Evolutionary conservation across 2,888 invertebrate species (phyloP), one percentile per base, ranked within the genome.

Genomic region (Limulus polyphemus): DNA sequence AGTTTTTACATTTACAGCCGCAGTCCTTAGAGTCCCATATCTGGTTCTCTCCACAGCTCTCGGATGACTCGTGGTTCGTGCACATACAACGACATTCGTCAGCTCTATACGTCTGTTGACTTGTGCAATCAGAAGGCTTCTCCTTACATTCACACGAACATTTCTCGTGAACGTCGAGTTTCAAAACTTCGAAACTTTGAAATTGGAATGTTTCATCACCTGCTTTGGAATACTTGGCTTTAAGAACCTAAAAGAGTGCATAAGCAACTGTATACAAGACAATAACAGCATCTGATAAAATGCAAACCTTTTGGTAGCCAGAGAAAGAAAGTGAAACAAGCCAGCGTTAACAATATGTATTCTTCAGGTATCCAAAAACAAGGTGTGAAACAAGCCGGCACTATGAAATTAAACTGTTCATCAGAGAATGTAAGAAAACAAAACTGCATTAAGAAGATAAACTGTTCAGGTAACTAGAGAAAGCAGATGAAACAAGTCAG

Each of bases 81-180:
- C 86, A 86, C n/a, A 73, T 73, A 71, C 86, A 86, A 49, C 77
- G 76, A 68, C 86, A 86, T 67, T 81, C 79, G 0, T 78, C 74
- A 62, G 77, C 72, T 56, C 75, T 74, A 69, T 84, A 86, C 56
- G 75, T 73, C 74, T 86, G 85, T 49, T 80, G 79, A 9, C 73
- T 71, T 58, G 78, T 82, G 71, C 86, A 86, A 69, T 83, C 75
- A 7, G 11, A 48, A 11, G 11, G 49, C 32, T 62, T 59, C 10
- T 16, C 52, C 51, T 58, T 52, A 58, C 64, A 61, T 49, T 52
- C 54, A 16, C 57, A 64, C 59, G 61, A 54, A 59, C 57, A 63
- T 32, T 32, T 58, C 11, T 46, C 55, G 32, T 49, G 61, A 16
- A 66, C 57, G 47, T 55, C 61, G 12, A 64, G 32, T 10, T 55